Conservation (phyloP, 2,888 invertebrate genomes). For the Macrophya alboannulata region DNA sequence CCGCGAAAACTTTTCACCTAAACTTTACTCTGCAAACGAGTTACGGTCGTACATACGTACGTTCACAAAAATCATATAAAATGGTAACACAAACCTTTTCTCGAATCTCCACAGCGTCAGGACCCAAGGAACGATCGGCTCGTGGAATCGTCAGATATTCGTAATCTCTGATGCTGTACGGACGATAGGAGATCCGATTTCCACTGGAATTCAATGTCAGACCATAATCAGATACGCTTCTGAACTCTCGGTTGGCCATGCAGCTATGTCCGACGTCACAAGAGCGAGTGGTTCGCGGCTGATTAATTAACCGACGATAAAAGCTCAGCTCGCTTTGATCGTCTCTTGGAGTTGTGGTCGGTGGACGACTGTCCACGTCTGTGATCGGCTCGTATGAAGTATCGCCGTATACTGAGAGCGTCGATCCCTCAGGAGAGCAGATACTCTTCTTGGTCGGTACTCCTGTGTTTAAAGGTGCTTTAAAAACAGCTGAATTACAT, state of each 20-base stretch:
- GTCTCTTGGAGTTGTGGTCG: conserved; percentile 68
- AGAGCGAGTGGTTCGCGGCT: conserved; percentile 60
- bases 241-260: conserved; percentile 26
- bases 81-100: conserved; percentile 64
- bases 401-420: conserved; percentile 73
- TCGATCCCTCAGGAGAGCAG: conserved; percentile 69
- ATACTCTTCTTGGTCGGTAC: conserved; percentile 62
- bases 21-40: conserved; percentile 2
- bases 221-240: conserved; percentile 59
- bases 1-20: conserved; percentile 39
- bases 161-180: conserved; percentile 71
- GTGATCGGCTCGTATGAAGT: conserved; percentile 66
- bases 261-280: conserved; percentile 59
- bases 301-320: conserved; percentile 67
- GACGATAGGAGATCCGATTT: conserved; percentile 63
- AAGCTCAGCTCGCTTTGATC: conserved; percentile 71
- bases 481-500: not conserved
- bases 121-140: conserved; percentile 72
- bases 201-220: conserved; percentile 26
- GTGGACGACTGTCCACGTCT: conserved; percentile 64
- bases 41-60: not conserved
- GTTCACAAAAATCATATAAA: not conserved
- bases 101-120: conserved; percentile 68
- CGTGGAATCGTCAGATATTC: conserved; percentile 66
- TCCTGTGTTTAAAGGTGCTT: conserved; percentile 61